Conservation (phyloP, 35 echinoderm and acorn worm genomes). For the Strongylocentrotus purpuratus region DNA sequence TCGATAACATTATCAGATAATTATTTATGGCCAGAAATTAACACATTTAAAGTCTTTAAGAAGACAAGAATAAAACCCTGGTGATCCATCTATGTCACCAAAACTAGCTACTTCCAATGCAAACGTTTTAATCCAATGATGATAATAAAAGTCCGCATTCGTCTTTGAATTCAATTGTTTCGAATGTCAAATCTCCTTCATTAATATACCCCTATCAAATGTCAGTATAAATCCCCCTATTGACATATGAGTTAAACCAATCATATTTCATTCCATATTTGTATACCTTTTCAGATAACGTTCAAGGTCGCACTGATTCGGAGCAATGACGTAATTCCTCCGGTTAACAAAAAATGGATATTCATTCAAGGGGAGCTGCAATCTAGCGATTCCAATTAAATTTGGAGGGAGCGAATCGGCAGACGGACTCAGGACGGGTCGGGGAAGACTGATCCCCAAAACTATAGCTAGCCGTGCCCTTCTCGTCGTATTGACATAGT, state of each 20-base stretch:
- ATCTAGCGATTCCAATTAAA: not conserved
- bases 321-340: not conserved
- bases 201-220: not conserved
- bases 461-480: not conserved
- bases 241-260: not conserved
- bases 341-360: not conserved
- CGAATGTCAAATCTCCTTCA: not conserved
- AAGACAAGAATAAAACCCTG: not conserved
- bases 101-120: not conserved
- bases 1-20: too few species aligned
- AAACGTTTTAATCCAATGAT: too few species aligned
- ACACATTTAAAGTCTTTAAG: too few species aligned
- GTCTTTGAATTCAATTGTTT: not conserved
- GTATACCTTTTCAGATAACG: not conserved
- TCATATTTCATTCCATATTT: constrained; percentile 6
- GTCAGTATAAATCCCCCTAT: not conserved
- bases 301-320: not conserved
- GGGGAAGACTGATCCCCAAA: not conserved
- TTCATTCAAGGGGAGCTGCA: not conserved
- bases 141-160: too few species aligned
- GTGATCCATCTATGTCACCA: not conserved
- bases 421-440: not conserved
- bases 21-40: too few species aligned
- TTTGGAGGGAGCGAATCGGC: not conserved
- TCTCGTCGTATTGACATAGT: not conserved